Evolutionary conservation across 2,797 vertebrate species (phyloP).

Genomic region (Balearica regulorum): DNA sequence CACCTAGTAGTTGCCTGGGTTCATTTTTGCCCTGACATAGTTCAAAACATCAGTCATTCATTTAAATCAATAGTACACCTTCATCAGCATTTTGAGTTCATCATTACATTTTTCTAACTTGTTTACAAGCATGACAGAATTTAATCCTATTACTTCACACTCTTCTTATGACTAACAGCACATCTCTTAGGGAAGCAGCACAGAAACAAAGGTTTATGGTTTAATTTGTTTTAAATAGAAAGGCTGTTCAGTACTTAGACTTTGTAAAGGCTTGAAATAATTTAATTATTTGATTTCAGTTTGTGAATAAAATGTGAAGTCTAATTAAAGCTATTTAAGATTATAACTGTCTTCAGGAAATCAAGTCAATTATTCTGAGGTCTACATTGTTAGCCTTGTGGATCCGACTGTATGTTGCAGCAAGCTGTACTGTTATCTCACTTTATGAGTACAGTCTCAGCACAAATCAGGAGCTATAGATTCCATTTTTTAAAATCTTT

Average conservation of each 20-base stretch:
- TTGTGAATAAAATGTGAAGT: conserved; percentile 16
- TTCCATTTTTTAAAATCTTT: neutral
- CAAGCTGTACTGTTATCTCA: neutral
- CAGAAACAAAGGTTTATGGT: conserved; percentile 18
- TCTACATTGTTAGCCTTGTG: neutral
- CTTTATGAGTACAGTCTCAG: neutral
- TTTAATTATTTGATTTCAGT: conserved; percentile 30
- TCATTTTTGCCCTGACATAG: neutral
- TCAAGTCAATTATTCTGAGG: neutral
- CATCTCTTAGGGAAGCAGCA: neutral
- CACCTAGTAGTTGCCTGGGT: neutral
- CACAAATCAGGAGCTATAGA: neutral
- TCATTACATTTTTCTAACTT: conserved; percentile 15
- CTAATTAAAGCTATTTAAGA: conserved; percentile 44
- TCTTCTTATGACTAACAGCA: neutral
- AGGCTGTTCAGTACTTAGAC: neutral
- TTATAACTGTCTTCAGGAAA: neutral
- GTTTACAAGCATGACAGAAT: conserved; percentile 20
- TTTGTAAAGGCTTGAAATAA: conserved; percentile 24
- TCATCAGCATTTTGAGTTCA: conserved; percentile 14
- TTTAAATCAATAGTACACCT: neutral
- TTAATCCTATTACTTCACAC: conserved; percentile 36
- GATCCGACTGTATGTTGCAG: neutral
- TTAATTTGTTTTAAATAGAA: conserved; percentile 51
- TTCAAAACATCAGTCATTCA: neutral